Evolutionary conservation across 30 jellyfish, hydroid and myxozoan genomes (phyloP).

Genomic region (Cassiopea xamachana): DNA sequence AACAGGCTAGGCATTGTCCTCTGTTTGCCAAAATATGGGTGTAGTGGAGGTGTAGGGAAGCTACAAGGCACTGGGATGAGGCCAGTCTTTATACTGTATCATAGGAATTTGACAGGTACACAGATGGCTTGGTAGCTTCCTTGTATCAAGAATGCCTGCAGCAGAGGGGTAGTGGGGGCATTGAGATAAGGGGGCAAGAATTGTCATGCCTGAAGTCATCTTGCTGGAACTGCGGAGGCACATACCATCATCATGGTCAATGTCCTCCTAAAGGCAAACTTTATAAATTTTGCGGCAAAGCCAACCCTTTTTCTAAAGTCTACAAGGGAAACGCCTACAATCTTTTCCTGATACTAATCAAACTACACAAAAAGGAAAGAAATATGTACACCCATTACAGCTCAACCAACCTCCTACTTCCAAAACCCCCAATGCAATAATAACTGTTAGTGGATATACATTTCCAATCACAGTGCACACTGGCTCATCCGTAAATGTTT

Average conservation of each 20-base stretch:
- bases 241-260: not conserved
- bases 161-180: too few species aligned
- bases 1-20: too few species aligned
- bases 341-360: not conserved
- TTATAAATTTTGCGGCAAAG: conserved; percentile 23
- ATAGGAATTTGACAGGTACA: too few species aligned
- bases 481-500: conserved; percentile 17
- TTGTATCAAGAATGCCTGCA: too few species aligned
- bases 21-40: too few species aligned
- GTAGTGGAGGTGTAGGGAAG: too few species aligned
- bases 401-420: not conserved
- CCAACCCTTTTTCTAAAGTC: conserved; percentile 17
- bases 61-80: too few species aligned
- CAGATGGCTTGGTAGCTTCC: too few species aligned
- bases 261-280: conserved; percentile 37
- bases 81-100: too few species aligned
- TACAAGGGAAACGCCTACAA: conserved; percentile 1
- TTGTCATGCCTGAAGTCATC: too few species aligned
- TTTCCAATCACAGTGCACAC: conserved; percentile 12
- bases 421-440: conserved; percentile 5
- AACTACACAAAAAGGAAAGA: not conserved
- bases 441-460: conserved; percentile 7
- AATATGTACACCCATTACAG: not conserved
- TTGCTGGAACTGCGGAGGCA: conserved; percentile 11
- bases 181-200: too few species aligned